Conservation (phyloP, 1,140 invertebrate genomes). For the Zophobas morio region DNA sequence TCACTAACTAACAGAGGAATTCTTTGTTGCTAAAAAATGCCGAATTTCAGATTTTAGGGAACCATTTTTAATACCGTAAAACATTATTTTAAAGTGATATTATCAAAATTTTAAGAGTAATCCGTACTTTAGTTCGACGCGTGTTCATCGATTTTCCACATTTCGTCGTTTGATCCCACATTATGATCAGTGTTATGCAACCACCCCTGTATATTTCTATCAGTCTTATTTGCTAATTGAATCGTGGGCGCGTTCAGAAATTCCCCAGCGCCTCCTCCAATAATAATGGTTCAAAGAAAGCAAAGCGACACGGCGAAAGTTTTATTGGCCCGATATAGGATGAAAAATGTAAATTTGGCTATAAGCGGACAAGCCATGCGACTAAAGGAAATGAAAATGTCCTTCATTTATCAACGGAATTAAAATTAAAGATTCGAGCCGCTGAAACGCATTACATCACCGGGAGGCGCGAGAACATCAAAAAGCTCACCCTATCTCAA, state of each 20-base stretch:
- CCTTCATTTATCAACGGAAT: slow-evolving; percentile 49
- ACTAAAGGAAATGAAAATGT: slow-evolving; percentile 50
- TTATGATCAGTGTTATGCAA: too few relatives aligned
- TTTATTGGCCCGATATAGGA: slow-evolving; percentile 36
- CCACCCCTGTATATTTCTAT: neutral
- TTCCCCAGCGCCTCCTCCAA: neutral
- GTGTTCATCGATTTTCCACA: too few relatives aligned
- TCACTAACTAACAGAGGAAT: too few relatives aligned
- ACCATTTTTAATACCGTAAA: too few relatives aligned
- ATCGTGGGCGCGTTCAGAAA: slow-evolving; percentile 37
- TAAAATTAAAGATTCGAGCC: slow-evolving; percentile 49
- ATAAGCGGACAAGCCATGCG: slow-evolving; percentile 44
- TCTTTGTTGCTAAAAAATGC: too few relatives aligned
- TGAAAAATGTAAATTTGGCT: slow-evolving; percentile 49
- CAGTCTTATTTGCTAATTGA: slow-evolving; percentile 22
- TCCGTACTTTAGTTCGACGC: too few relatives aligned
- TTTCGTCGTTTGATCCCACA: too few relatives aligned
- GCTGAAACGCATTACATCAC: slow-evolving; percentile 43
- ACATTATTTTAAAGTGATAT: too few relatives aligned
- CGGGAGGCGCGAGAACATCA: neutral
- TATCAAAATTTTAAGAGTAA: too few relatives aligned
- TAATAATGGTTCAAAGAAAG: slow-evolving; percentile 39
- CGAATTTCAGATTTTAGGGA: too few relatives aligned
- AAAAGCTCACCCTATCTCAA: slow-evolving; percentile 21
- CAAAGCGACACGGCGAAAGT: slow-evolving; percentile 33